Evolutionary conservation across 1,140 invertebrate species (phyloP).

Genomic region (Calliphora vicina): DNA sequence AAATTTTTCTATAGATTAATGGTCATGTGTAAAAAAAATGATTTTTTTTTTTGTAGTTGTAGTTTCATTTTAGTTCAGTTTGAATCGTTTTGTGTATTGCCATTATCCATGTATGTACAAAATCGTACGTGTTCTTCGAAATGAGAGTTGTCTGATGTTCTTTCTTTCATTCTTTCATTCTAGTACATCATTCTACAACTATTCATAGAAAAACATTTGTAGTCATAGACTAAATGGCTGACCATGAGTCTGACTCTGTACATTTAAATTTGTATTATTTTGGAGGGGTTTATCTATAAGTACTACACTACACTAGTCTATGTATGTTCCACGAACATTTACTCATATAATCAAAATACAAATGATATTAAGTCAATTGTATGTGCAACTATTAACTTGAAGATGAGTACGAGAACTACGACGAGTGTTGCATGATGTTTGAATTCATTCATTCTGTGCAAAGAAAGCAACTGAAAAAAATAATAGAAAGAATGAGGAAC

Average conservation of each 20-base stretch:
- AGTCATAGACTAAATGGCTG: no score
- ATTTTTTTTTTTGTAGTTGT: not conserved
- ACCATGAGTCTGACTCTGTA: no score
- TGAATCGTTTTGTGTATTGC: no score
- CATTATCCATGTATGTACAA: not conserved
- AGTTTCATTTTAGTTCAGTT: not conserved
- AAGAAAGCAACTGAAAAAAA: no score
- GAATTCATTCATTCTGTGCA: no score
- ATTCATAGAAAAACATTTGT: no score
- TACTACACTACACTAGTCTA: no score
- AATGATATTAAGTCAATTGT: not conserved
- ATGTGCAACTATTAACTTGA: not conserved
- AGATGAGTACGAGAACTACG: not conserved
- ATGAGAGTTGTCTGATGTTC: not conserved
- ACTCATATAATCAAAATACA: not conserved
- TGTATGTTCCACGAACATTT: no score
- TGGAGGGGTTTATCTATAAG: no score
- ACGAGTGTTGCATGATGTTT: no score
- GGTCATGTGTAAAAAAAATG: not conserved
- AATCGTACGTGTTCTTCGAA: not conserved
- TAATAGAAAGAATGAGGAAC: not conserved
- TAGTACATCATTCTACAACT: not conserved
- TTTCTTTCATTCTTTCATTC: not conserved
- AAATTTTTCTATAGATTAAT: not conserved
- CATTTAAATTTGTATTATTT: no score